These are phyloP conservation scores for Limnephilus rhombicus DNA, from an alignment of 2,888 invertebrate genomes.

Conservation along the genomic window DNA sequence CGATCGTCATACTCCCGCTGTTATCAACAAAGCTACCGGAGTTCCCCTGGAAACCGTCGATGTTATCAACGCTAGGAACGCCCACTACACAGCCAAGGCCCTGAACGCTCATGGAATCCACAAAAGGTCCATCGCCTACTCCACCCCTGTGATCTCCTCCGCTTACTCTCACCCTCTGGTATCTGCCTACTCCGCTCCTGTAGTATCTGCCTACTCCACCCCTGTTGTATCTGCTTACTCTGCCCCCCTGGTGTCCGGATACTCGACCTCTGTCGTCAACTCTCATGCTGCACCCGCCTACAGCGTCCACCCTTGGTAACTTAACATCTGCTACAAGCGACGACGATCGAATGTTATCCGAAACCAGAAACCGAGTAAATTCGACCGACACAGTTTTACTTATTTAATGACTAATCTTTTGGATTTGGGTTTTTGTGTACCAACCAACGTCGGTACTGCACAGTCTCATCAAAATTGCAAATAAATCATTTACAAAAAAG, in stretches of 20 bases:
- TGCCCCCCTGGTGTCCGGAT: conserved; percentile 70
- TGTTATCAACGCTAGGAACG: conserved; percentile 75
- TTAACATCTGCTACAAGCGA: not conserved
- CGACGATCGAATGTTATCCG: not conserved
- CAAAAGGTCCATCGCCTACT: conserved; percentile 67
- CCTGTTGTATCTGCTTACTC: conserved; percentile 66
- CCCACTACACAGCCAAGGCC: conserved; percentile 76
- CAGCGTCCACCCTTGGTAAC: conserved; percentile 24
- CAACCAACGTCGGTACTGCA: not conserved
- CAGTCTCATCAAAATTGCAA: not conserved
- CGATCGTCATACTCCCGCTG: conserved; percentile 74
- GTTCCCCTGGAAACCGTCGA: conserved; percentile 76
- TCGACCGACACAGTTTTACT: not conserved
- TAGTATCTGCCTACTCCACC: conserved; percentile 68
- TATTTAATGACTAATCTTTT: not conserved
- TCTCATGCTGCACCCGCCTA: conserved; percentile 60
- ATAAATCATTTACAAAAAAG: not conserved
- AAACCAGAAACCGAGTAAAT: not conserved
- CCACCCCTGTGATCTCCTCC: conserved; percentile 64
- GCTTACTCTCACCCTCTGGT: conserved; percentile 72
- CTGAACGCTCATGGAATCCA: conserved; percentile 70
- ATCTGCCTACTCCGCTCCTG: conserved; percentile 76
- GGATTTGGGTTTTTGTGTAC: not conserved
- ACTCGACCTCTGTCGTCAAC: conserved; percentile 67
- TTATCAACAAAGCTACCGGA: conserved; percentile 75